Evolutionary conservation across 2,797 vertebrate genomes (phyloP), one percentile per base, ranked within the genome.

Genomic region (Parauchenoglanis ngamensis): DNA sequence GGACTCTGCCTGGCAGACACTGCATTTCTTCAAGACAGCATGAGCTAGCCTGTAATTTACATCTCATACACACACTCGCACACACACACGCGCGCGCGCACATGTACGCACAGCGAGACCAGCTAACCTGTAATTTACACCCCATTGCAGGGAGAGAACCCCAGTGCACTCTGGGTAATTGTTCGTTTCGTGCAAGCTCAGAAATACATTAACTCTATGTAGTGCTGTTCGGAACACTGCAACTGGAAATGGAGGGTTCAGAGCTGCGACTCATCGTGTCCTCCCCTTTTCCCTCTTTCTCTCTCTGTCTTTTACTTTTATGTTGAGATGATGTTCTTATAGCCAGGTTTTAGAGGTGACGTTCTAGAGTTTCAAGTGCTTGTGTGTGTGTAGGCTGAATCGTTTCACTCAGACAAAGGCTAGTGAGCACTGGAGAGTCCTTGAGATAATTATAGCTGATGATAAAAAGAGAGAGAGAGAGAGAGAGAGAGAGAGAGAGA

Each of bases 11-110:
- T 90, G 89, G 87, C 89, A 92, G 86, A 91, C 91, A 87, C 89
- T 89, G 85, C 87, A 88, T 89, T 91, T 90, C 88, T 91, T 88
- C 84, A 89, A 88, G 89, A 86, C 88, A 91, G 87, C 87, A 90
- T 52, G 72, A 92, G 89, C 92, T 90, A 92, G 89, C 89, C 90
- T 92, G 89, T 92, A 92, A 92, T 92, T 92, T 92, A 88, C 91
- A 90, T 92, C 89, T 87, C 90, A 89, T 87, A 81, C 88, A 87
- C 86, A 85, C 84, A 63, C 80, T 28, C 68, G n/a, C 87, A 23
- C 81, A 61, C 88, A 28, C 84, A 15, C 87, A 13, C 70, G 1
- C 70, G 0, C 83, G 11, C 81, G 23, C 85, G 65, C 83, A 82
- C 65, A 59, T n/a, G 7, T 8, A n/a, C 77, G 40, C 77, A 23